A percentile compares a stretch with the other conserved stretches of the same genome.
Evolutionary conservation across 2,113 vertebrate species (phyloP).

Genomic region (Pseudorhombus dupliciocellatus): DNA sequence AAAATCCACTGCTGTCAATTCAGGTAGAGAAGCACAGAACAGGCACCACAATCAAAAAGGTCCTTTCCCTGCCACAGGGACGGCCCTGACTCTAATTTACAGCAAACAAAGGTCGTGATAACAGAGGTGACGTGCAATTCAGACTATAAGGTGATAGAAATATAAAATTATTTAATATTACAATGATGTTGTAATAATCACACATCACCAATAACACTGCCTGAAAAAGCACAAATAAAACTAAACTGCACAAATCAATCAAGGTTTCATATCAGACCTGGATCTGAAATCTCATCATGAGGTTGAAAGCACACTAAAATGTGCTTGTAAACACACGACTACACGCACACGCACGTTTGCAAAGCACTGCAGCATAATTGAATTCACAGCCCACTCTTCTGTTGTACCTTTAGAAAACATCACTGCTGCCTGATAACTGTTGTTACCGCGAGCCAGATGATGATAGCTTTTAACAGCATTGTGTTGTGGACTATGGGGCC

Average conservation of each 20-base stretch:
- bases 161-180: no score
- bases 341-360: slow-evolving; percentile 5
- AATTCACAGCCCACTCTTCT: slow-evolving; percentile 22
- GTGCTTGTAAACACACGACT: slow-evolving; percentile 6
- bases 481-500: slow-evolving; percentile 61
- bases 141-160: no score
- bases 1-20: slow-evolving; percentile 62
- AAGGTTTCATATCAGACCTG: not conserved
- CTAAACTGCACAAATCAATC: no score
- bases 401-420: slow-evolving; percentile 39
- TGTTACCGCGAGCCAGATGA: slow-evolving; percentile 74
- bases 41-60: slow-evolving; percentile 76
- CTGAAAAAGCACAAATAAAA: no score
- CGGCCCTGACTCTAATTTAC: not conserved
- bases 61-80: slow-evolving; percentile 67
- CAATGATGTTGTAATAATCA: no score
- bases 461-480: slow-evolving; percentile 68
- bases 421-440: slow-evolving; percentile 54
- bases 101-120: not conserved
- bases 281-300: slow-evolving; percentile 14
- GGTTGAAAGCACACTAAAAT: not conserved
- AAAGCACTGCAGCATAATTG: slow-evolving; percentile 33
- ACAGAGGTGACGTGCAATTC: no score
- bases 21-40: slow-evolving; percentile 66
- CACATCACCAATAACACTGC: no score